Base-by-base conservation (phyloP, 2,113 vertebrate genomes). In the Ammodramus savannarum region DNA sequence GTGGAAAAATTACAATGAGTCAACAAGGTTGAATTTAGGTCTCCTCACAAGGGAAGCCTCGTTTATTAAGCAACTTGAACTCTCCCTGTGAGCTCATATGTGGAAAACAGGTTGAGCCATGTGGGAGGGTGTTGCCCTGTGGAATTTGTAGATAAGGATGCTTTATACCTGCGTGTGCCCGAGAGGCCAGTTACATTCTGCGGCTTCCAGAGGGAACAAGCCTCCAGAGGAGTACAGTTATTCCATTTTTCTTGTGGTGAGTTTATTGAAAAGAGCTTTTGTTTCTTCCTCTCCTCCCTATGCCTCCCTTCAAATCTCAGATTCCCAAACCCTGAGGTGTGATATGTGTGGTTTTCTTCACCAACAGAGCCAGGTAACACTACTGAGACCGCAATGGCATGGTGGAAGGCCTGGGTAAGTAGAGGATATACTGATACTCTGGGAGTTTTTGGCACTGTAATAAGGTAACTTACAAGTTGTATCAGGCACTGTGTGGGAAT, bases 391-490 rank as follows among this genome's bases (percentile, higher is more conserved):
- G 1, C 82, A 38, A 97, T 96, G 96, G 96, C 96, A 1, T 97
- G 96, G 96, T 97, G 96, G 96, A 97, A 81, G 68, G 96, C 94
- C 15, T 97, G 96, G 96, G 96, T 97, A 71, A 96, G 96, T 97
- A 92, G 36, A 85, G 3, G 21, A 74, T 84, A 71, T 59, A 38
- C 3, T 51, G 31, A 76, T 14, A 36, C 22, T 7, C 51, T 15
- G 27, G 23, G 31, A 1, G 1, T 18, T 79, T 89, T 84, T 65
- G 29, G 41, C 36, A 59, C 32, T 38, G 1, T 16, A 38, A 43
- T 61, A 63, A 73, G 17, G 21, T 72, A 68, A 48, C 14, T 59
- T 78, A 0, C 3, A 43, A 54, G 7, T 73, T 85, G 13, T 6
- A 57, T 49, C 23, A 59, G 61, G 20, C 7, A 55, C 26, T 65